Percentiles rank a stretch among this genome's conserved stretches.
phyloP scores from a whole-genome alignment of 2,888 invertebrate species.

The Dione vanillae region DNA sequence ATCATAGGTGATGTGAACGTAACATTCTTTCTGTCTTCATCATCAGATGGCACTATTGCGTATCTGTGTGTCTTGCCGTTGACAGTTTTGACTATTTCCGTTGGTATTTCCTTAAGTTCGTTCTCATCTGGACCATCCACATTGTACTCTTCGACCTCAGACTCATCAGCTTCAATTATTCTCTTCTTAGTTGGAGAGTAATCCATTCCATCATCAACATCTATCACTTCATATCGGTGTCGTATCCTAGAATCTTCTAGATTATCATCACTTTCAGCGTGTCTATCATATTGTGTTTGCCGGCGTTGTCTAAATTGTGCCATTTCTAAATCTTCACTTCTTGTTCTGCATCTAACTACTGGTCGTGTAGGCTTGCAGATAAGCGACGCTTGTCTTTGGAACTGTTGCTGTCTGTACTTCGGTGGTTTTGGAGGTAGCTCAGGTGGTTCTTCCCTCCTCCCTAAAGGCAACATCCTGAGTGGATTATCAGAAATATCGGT shows the following conservation, averaged over 20 bases:
- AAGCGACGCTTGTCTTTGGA: slow-evolving; percentile 73
- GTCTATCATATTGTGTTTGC: slow-evolving; percentile 58
- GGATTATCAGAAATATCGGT: slow-evolving; percentile 81
- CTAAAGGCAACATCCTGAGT: slow-evolving; percentile 67
- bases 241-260: slow-evolving; percentile 68
- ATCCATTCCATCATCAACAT: slow-evolving; percentile 69
- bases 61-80: slow-evolving; percentile 85
- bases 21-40: slow-evolving; percentile 76
- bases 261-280: slow-evolving; percentile 58
- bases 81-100: slow-evolving; percentile 85
- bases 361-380: slow-evolving; percentile 80
- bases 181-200: slow-evolving; percentile 81
- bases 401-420: slow-evolving; percentile 67
- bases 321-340: slow-evolving; percentile 80
- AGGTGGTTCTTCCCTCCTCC: slow-evolving; percentile 72
- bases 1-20: slow-evolving; percentile 76
- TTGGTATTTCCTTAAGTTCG: slow-evolving; percentile 83
- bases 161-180: slow-evolving; percentile 73
- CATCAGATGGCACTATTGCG: slow-evolving; percentile 85
- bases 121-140: slow-evolving; percentile 82
- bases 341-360: slow-evolving; percentile 63
- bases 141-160: slow-evolving; percentile 80
- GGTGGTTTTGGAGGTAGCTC: slow-evolving; percentile 76
- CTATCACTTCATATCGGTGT: slow-evolving; percentile 84
- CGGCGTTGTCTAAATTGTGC: slow-evolving; percentile 69